Percentiles rank a stretch among this genome's conserved stretches.
Conservation (phyloP, 2,113 vertebrate genomes). For the Lepisosteus osseus region DNA sequence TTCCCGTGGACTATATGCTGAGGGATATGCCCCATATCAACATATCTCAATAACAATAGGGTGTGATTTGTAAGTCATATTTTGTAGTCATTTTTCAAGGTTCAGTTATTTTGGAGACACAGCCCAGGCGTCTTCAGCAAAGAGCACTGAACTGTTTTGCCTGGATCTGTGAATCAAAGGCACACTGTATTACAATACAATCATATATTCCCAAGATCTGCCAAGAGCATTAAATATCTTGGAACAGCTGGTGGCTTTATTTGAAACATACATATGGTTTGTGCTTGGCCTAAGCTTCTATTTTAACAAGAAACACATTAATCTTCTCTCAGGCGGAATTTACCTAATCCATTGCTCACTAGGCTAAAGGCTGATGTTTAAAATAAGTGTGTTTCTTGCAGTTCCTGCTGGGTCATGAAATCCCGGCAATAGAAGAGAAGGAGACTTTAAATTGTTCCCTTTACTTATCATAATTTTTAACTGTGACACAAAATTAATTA, state of each 20-base stretch:
- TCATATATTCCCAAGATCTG: conserved; percentile 25
- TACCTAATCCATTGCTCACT: conserved; percentile 5
- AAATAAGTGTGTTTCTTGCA: not conserved
- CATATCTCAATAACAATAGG: not conserved
- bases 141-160: conserved; percentile 24
- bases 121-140: conserved; percentile 12
- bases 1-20: not conserved
- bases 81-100: conserved; percentile 17
- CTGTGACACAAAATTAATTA: too few relatives aligned
- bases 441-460: not conserved
- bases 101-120: conserved; percentile 12
- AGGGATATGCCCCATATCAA: not conserved
- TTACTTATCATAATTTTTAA: not conserved
- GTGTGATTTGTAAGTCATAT: conserved; percentile 16
- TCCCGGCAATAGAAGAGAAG: not conserved
- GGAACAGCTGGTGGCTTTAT: conserved; percentile 32
- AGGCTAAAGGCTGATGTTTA: not conserved
- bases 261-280: conserved; percentile 37
- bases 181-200: conserved; percentile 30
- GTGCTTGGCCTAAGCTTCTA: conserved; percentile 19
- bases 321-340: conserved; percentile 21
- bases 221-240: conserved; percentile 42
- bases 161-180: conserved; percentile 37
- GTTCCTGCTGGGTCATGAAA: too few relatives aligned
- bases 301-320: conserved; percentile 40